A percentile compares a stretch with the other conserved stretches of the same genome.
Conservation (phyloP, 1,140 invertebrate species). For the Pemphigus obesinymphae region DNA sequence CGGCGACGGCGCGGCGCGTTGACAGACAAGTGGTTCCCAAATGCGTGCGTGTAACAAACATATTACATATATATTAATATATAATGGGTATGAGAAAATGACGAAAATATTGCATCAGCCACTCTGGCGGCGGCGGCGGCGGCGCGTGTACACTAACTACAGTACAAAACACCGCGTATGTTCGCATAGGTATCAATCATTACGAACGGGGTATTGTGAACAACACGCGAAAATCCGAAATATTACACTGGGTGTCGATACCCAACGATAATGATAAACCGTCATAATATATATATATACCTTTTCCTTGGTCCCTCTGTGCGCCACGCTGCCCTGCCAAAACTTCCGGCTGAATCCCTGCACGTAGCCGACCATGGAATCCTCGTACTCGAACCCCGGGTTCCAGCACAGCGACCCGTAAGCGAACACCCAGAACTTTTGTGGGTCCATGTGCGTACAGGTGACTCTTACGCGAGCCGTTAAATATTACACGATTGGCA, state of each 20-base stretch:
- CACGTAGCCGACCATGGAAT: constrained; percentile 66
- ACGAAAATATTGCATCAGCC: constrained; percentile 4
- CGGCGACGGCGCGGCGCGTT: not conserved
- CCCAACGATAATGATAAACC: no score
- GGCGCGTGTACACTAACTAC: not conserved
- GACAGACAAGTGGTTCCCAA: not conserved
- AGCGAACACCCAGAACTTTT: constrained; percentile 71
- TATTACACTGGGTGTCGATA: no score
- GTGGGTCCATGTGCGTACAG: no score
- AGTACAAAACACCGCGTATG: no score
- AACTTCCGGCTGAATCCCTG: constrained; percentile 72
- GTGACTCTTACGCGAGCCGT: no score
- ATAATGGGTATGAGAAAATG: not conserved
- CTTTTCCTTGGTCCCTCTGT: constrained; percentile 71
- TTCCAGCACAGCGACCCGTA: constrained; percentile 84
- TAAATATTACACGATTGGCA: no score
- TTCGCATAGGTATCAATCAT: not conserved
- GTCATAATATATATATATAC: constrained; percentile 57
- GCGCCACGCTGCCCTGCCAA: constrained; percentile 81
- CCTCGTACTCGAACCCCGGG: constrained; percentile 73
- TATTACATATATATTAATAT: no score
- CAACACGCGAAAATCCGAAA: no score
- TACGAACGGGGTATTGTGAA: no score
- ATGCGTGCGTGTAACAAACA: no score
- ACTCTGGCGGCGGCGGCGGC: not conserved